A percentile compares a stretch with the other conserved stretches of the same genome.
phyloP scores from a whole-genome alignment of 2,888 invertebrate species.

The Stictocephala bisonia region DNA sequence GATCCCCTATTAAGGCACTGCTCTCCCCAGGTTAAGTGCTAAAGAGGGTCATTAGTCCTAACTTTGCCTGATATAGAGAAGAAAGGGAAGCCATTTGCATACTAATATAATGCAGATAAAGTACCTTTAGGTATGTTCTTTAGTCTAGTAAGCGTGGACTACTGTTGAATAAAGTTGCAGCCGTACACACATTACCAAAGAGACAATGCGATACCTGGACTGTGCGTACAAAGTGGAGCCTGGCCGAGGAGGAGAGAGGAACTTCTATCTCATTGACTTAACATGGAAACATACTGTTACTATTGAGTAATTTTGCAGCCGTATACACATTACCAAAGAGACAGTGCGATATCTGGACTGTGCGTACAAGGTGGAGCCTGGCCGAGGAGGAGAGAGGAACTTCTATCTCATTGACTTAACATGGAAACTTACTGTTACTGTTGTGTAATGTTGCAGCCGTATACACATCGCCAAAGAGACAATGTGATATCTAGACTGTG shows the following conservation, averaged over 20 bases:
- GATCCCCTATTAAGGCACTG: too few relatives aligned
- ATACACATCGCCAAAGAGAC: slow-evolving; percentile 97
- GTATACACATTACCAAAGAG: slow-evolving; percentile 95
- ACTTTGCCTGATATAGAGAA: too few relatives aligned
- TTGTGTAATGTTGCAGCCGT: too few relatives aligned
- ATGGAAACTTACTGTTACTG: slow-evolving; percentile 94
- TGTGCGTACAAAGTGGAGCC: slow-evolving; percentile 93
- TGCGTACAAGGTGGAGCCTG: slow-evolving; percentile 93
- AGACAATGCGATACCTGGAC: slow-evolving; percentile 87
- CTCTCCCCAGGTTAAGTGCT: too few relatives aligned
- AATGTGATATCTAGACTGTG: slow-evolving; percentile 83
- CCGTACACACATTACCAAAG: slow-evolving; percentile 94
- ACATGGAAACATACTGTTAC: slow-evolving; percentile 93
- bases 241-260: slow-evolving; percentile 86
- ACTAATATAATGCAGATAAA: too few relatives aligned
- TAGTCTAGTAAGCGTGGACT: too few relatives aligned
- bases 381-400: slow-evolving; percentile 86
- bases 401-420: slow-evolving; percentile 89
- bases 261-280: slow-evolving; percentile 89
- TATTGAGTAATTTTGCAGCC: too few relatives aligned
- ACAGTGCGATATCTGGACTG: slow-evolving; percentile 87
- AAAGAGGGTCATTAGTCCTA: too few relatives aligned
- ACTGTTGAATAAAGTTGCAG: too few relatives aligned
- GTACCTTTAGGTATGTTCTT: too few relatives aligned
- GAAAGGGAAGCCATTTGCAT: too few relatives aligned